Conservation (phyloP, 2,888 invertebrate genomes). For the Malthinus flaveolus region DNA sequence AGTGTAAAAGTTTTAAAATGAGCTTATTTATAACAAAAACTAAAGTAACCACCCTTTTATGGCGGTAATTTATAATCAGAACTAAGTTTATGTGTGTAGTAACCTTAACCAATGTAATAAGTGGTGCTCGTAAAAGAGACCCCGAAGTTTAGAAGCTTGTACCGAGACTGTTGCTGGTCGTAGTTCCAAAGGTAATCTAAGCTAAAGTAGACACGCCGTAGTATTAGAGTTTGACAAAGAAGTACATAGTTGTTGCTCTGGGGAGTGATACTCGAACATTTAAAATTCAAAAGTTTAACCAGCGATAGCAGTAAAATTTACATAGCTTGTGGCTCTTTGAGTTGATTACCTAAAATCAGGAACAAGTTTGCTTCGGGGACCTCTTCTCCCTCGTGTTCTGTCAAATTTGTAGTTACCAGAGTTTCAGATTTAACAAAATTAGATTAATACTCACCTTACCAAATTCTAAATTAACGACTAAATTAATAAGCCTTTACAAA, state of each 20-base stretch:
- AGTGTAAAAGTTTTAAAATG: background rate
- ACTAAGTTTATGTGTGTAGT: conserved; percentile 19
- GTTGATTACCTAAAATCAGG: conserved; percentile 28
- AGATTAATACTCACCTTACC: conserved; percentile 14
- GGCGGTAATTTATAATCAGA: conserved; percentile 14
- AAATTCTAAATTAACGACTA: background rate
- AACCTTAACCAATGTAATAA: conserved; percentile 17
- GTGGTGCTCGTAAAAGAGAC: conserved; percentile 14
- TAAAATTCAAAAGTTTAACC: conserved; percentile 32
- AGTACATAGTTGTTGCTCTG: conserved; percentile 22
- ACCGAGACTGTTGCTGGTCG: conserved; percentile 9
- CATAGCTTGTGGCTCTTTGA: conserved; percentile 27
- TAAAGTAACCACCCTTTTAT: conserved; percentile 5
- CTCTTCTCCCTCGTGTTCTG: conserved; percentile 23
- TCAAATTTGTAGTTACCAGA: conserved; percentile 26
- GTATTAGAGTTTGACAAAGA: conserved; percentile 29
- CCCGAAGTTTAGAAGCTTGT: conserved; percentile 13
- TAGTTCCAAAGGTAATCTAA: conserved; percentile 14
- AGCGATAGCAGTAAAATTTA: conserved; percentile 26
- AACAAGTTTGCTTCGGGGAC: conserved; percentile 26
- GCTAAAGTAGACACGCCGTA: conserved; percentile 11
- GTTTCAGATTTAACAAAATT: conserved; percentile 24
- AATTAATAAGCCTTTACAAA: too few species aligned
- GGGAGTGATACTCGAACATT: conserved; percentile 29
- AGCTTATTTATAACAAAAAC: background rate